Base-by-base conservation (phyloP, 2,797 vertebrate species). In the Lithobates pipiens region DNA sequence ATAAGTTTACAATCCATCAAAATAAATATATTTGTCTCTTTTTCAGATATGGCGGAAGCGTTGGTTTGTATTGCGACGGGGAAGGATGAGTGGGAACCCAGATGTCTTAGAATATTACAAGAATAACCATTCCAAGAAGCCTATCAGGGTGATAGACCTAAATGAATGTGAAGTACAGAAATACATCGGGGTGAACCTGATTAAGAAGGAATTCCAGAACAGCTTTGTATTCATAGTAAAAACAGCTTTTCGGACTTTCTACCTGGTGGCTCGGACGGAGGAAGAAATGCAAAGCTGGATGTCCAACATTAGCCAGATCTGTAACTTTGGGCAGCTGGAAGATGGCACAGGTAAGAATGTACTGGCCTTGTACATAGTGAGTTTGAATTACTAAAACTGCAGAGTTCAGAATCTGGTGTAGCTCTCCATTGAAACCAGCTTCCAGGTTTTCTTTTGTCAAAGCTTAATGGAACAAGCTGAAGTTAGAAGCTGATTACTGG, bases 201-300 rank as follows among this genome's bases (percentile, higher is more conserved):
- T 98, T 86, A 97, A 95, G 91, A 95, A 97, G 34, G 96, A 97
- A 82, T 97, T 99, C 88, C 94, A 96, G 54, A 97, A 97, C 87
- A 96, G 97, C 88, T 98, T 97, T 0, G 95, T 98, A 39, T 99
- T 99, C 74, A 93, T 98, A 18, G 97, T 99, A 79, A 98, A 98
- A 89, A 99, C 98, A 0, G 91, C 95, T 0, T 95, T 94, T 13
- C 97, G 98, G 6, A 93, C 97, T 79, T 99, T 98, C 91, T 99
- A 99, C 92, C 94, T 99, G 91, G 96, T 99, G 89, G 98, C 98
- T 91, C 98, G 98, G 91, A 99, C 97, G 0, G 96, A 98, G 89
- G 97, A 97, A 86, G 98, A 99, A 92, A 99, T 98, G 98, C 97
- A 97, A 88, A 88, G 89, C 88, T 99, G 98, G 98, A 96, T 99